Evolutionary conservation across 1,140 invertebrate genomes (phyloP).

Genomic region (Polypedilum vanderplanki): DNA sequence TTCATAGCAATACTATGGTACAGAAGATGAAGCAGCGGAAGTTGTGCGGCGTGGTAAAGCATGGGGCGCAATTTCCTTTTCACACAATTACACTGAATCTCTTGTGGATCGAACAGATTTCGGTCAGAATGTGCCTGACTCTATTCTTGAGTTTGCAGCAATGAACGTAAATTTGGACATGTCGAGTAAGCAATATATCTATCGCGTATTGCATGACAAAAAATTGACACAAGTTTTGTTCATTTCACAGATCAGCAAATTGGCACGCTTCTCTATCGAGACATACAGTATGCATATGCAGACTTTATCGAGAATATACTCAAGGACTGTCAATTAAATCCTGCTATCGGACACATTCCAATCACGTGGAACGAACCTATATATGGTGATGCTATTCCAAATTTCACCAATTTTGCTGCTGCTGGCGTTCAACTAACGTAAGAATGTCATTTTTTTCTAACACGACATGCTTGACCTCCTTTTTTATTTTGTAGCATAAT

Average conservation of each 20-base stretch:
- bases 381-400: constrained; percentile 74
- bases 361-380: constrained; percentile 74
- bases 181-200: constrained; percentile 65
- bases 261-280: constrained; percentile 67
- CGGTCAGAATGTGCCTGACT: constrained; percentile 59
- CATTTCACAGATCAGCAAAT: constrained; percentile 79
- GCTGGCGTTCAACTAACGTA: constrained; percentile 88
- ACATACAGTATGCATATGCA: constrained; percentile 66
- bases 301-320: constrained; percentile 62
- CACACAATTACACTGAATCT: constrained; percentile 72
- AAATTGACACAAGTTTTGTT: constrained; percentile 26
- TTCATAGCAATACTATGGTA: constrained; percentile 46
- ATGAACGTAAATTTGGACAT: constrained; percentile 78
- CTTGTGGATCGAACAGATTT: constrained; percentile 62
- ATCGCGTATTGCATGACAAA: not conserved
- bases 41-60: constrained; percentile 67
- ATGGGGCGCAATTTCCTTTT: constrained; percentile 77
- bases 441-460: constrained; percentile 36
- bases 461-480: too few relatives aligned
- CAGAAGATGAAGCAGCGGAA: constrained; percentile 52
- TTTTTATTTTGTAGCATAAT: constrained; percentile 63
- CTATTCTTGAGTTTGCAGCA: constrained; percentile 63
- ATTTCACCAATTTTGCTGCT: constrained; percentile 91
- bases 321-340: constrained; percentile 60
- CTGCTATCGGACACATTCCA: constrained; percentile 62